phyloP scores from a whole-genome alignment of 2,888 invertebrate species.

The Gibbula magus region DNA sequence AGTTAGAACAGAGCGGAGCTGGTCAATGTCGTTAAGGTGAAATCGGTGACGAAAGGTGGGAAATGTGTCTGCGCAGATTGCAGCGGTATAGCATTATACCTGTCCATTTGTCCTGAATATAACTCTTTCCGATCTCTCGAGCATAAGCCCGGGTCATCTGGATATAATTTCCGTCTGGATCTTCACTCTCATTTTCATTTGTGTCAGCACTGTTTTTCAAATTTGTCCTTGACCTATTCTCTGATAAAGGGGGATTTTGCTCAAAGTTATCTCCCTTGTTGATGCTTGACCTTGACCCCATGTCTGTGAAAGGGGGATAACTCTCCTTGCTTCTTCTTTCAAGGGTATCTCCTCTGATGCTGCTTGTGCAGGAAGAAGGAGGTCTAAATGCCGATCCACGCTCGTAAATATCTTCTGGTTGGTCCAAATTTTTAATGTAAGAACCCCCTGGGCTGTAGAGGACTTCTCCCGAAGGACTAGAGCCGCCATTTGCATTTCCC shows the following conservation, averaged over 20 bases:
- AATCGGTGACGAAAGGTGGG: background rate
- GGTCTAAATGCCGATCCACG: conserved; percentile 58
- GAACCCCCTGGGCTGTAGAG: conserved; percentile 32
- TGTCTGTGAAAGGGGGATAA: background rate
- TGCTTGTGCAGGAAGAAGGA: conserved; percentile 30
- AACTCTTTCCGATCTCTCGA: conserved; percentile 5
- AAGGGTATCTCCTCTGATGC: conserved; percentile 12
- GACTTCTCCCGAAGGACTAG: background rate
- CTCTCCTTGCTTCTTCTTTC: background rate
- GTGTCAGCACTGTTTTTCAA: background rate
- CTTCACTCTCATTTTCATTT: background rate
- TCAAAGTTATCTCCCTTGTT: conserved; percentile 7
- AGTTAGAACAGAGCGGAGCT: background rate
- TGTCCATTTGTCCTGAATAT: conserved; percentile 17
- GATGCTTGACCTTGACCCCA: background rate
- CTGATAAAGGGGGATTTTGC: background rate
- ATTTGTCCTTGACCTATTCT: background rate
- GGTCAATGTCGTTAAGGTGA: conserved; percentile 1
- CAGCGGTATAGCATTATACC: background rate
- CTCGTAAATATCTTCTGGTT: conserved; percentile 39
- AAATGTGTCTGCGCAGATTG: background rate
- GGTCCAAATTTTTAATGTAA: conserved; percentile 33
- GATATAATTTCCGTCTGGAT: background rate
- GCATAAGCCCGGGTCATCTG: background rate
- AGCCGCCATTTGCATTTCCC: background rate